Evolutionary conservation across 1,140 invertebrate species (phyloP), one percentile per base, ranked within the genome.

Genomic region (Drosophila pectinifera): DNA sequence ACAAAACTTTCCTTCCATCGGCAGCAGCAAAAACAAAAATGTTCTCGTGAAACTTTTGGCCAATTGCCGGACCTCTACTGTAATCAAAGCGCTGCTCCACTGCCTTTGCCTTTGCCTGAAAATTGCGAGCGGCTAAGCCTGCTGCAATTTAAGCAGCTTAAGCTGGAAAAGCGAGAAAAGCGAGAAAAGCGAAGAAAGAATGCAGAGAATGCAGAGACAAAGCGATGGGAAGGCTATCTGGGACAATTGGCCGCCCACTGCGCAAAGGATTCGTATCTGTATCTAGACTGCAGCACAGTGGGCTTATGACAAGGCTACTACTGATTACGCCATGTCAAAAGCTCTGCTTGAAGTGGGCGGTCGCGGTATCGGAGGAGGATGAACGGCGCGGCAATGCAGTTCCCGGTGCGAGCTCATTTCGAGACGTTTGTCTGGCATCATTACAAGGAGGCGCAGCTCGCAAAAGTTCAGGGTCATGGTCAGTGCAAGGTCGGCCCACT

Each of bases 391-490:
- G 28, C 34, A 38, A 24, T 31, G 18, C 64, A 41, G 57, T 45
- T 51, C 67, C 49, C 49, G 59, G 55, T 81, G 82, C 53, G 72
- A 57, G 68, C 79, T 88, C 76, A 88, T 89, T 88, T 70, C 56
- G 68, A 89, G 84, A 68, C 76, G 61, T 80, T 89, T 88, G 83
- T 89, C 85, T 89, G 80, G 62, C 79, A 46, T 80, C 84, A 80
- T 88, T 80, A 89, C 31, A 38, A 70, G 31, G 22, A 8, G 67
- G 79, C 70, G 54, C 67, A 46, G 45, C 63, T 64, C 57, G 73
- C 42, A 28, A 78, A 88, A 80, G 83, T 83, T 88, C 84, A 88
- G 42, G 83, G 82, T 68, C 82, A 86, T 72, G 83, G 83, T 88
- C 83, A 89, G 58, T 73, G 72, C 46, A 67, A 83, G 55, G 59